Percentiles rank a stretch among this genome's conserved stretches.
These are phyloP conservation scores for Alfaro cultratus DNA, from an alignment of 2,797 vertebrate species.

Conservation along the genomic window DNA sequence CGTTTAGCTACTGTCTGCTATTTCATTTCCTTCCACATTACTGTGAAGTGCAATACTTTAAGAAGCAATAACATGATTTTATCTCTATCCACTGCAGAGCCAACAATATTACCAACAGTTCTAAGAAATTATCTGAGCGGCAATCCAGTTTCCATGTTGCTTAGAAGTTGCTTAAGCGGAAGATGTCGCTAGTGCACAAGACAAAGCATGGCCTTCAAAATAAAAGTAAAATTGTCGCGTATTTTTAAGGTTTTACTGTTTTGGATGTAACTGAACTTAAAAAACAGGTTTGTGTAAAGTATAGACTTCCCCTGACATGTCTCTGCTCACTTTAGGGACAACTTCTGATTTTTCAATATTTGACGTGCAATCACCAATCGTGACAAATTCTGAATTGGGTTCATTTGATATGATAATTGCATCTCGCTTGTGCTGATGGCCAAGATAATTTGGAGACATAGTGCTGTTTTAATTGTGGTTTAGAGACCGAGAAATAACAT, in stretches of 20 bases:
- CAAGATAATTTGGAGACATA: too few species aligned
- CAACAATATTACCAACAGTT: not conserved
- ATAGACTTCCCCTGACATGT: too few species aligned
- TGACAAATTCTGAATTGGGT: not conserved
- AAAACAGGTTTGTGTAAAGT: not conserved
- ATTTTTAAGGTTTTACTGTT: not conserved
- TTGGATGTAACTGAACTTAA: not conserved
- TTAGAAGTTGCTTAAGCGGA: not conserved
- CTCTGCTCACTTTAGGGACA: not conserved
- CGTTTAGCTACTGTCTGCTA: not conserved
- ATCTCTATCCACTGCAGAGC: not conserved
- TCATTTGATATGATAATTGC: not conserved
- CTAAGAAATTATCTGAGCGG: not conserved
- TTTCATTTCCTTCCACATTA: not conserved
- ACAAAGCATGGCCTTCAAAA: slow-evolving; percentile 38
- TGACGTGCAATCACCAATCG: not conserved
- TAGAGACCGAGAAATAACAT: not conserved
- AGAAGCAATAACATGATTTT: not conserved
- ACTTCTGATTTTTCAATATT: not conserved
- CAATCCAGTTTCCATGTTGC: not conserved
- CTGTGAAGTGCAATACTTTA: too few species aligned
- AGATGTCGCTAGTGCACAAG: not conserved
- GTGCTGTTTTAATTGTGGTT: not conserved
- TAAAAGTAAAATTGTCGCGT: slow-evolving; percentile 35
- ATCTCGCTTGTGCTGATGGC: too few species aligned